A percentile compares a stretch with the other conserved stretches of the same genome.
Evolutionary conservation across 2,797 vertebrate genomes (phyloP).

Genomic region (Heterohyrax brucei): DNA sequence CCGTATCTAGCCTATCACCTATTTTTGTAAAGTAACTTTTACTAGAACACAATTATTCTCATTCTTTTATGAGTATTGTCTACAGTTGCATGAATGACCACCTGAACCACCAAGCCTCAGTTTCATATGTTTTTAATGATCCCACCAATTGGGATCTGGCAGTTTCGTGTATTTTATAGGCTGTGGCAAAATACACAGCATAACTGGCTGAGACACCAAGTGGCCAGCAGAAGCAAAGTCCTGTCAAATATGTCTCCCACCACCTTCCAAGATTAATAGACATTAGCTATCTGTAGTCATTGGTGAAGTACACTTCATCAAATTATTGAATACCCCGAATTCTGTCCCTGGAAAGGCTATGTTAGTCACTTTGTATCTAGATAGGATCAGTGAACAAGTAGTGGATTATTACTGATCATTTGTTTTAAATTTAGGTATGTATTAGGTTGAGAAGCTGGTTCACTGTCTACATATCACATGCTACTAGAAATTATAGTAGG

Average conservation of each 20-base stretch:
- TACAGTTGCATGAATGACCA: slow-evolving; percentile 47
- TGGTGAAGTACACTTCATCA: neutral
- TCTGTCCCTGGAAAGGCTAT: slow-evolving; percentile 60
- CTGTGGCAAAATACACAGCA: slow-evolving; percentile 16
- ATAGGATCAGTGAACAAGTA: slow-evolving; percentile 36
- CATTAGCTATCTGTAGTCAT: neutral
- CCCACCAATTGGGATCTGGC: neutral
- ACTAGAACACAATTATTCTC: slow-evolving; percentile 28
- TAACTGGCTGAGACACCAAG: neutral
- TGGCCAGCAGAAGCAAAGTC: slow-evolving; percentile 23
- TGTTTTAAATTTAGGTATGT: slow-evolving; percentile 22
- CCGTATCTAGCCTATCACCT: slow-evolving; percentile 3
- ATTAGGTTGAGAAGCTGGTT: slow-evolving; percentile 36
- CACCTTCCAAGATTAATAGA: neutral
- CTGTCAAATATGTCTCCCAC: neutral
- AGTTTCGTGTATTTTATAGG: slow-evolving; percentile 12
- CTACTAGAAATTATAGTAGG: slow-evolving; percentile 3
- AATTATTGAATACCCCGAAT: neutral
- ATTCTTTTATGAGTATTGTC: slow-evolving; percentile 26
- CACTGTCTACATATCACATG: slow-evolving; percentile 28
- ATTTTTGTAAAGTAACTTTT: slow-evolving; percentile 63
- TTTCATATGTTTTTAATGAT: slow-evolving; percentile 33
- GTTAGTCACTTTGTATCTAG: slow-evolving; percentile 37
- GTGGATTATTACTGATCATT: neutral
- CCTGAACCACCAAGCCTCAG: slow-evolving; percentile 32